Evolutionary conservation across 2,888 invertebrate species (phyloP), one percentile per base, ranked within the genome.

Genomic region (Onchidella celtica): DNA sequence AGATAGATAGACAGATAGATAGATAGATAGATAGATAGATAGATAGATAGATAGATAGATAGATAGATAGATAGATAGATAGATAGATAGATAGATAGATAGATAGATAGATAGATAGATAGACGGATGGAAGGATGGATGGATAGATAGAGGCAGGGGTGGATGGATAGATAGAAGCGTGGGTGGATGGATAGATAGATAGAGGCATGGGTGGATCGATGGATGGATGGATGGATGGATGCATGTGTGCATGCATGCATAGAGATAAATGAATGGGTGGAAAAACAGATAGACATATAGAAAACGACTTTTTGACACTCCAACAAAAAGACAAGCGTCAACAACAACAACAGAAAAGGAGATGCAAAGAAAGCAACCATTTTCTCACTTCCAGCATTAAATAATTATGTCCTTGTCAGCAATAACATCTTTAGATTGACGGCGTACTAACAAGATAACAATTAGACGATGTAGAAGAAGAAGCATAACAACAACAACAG

Each of bases 191-290:
- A 61, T 61, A 61, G 4, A 61, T 61, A 69, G n/a, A 69, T 38
- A 69, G 6, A 69, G 21, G n/a, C 24, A 69, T 38, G 38, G 2
- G 9, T n/a, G 9, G n/a, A 69, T 38, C 34, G n/a, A 69, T n/a
- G 38, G 6, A 69, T 38, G 38, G n/a, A 69, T 21, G 38, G 6
- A 69, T 38, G 38, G 6, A 69, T 38, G 38, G 6, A 69, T 21
- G n/a, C 36, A 69, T 38, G 40, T 27, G 38, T 69, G 38, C 40
- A 69, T 69, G n/a, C 40, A 69, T 38, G 38, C 40, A 69, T 38
- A 69, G n/a, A 69, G 9, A 66, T 32, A 66, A 9, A 66, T 32
- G 32, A 9, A 66, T 32, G 32, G 11, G 32, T 21, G 21, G 6
- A 47, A 6, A 47, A 17, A 47, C 47, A 47, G 47, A 47, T 17